phyloP scores from a whole-genome alignment of 2,888 invertebrate genomes.

The Xiphydria camelus region DNA sequence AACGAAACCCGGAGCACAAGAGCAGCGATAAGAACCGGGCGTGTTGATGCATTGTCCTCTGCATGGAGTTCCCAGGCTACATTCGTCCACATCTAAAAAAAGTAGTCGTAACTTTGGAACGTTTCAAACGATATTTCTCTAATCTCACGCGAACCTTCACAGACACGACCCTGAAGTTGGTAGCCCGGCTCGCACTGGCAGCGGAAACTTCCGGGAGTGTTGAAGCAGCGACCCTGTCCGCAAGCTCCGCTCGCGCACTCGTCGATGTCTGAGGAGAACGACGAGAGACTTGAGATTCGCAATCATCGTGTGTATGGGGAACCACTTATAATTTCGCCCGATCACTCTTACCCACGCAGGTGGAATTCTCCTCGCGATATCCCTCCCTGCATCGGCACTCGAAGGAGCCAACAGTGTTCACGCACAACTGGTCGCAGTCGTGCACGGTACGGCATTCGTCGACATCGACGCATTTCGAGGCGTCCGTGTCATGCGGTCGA shows the following conservation, averaged over 20 bases:
- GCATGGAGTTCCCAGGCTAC: slow-evolving; percentile 17
- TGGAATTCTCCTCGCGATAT: slow-evolving; percentile 33
- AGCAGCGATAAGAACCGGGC: slow-evolving; percentile 28
- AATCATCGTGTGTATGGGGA: too few relatives aligned
- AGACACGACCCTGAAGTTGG: slow-evolving; percentile 20
- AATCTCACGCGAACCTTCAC: slow-evolving; percentile 33
- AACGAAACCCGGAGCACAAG: slow-evolving; percentile 36
- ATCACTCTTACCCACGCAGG: slow-evolving; percentile 37
- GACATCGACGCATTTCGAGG: slow-evolving; percentile 51
- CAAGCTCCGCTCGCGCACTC: slow-evolving; percentile 46
- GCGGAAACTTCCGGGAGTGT: slow-evolving; percentile 64
- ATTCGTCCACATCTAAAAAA: too few relatives aligned
- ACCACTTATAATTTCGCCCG: background rate
- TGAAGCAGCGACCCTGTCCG: slow-evolving; percentile 64
- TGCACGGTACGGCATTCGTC: slow-evolving; percentile 55
- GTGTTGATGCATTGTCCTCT: slow-evolving; percentile 32
- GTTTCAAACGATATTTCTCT: too few relatives aligned
- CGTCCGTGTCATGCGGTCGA: slow-evolving; percentile 36
- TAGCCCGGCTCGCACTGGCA: slow-evolving; percentile 61
- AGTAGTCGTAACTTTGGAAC: too few relatives aligned
- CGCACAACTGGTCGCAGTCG: slow-evolving; percentile 58
- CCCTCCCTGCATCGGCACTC: slow-evolving; percentile 50
- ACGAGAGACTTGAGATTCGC: too few relatives aligned
- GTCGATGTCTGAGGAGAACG: slow-evolving; percentile 50
- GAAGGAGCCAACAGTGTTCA: slow-evolving; percentile 58